Evolutionary conservation across 2,888 invertebrate genomes (phyloP), one percentile per base, ranked within the genome.

Genomic region (Sinodicranocentrus sp.): DNA sequence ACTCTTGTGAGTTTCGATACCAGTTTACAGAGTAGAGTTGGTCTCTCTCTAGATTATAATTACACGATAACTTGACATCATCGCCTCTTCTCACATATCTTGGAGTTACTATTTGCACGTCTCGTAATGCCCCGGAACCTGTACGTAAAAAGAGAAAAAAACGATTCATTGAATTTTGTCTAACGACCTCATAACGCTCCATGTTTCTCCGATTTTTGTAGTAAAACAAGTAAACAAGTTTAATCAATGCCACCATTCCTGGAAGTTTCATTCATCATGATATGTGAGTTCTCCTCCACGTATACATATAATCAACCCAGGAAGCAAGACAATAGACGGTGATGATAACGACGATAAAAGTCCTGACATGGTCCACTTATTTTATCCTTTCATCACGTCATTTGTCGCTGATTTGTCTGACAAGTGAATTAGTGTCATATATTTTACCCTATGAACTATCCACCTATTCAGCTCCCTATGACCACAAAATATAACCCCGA

Each of bases 1-100:
- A 88, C 44, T 88, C 86, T 43, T 83, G 82, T 23, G 82, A 52
- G 15, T 79, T 86, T 80, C 80, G 78, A 76, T 86, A 88, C 86
- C 86, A 88, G 65, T 88, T 88, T 59, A 87, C 86, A 23, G 87
- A 86, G 48, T 89, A 88, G 48, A 89, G 44, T 5, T 82, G 77
- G 39, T 87, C 87, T n/a, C 70, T 54, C 52, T 87, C 88, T 75
- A 86, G 73, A 26, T 87, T 84, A 78, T 89, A 89, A 21, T 88
- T 79, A 65, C 89, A 89, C 15, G 80, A 61, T 5, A 89, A 75
- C 21, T 73, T 65, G 28, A 88, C 85, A 21, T 85, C 87, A 8
- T 78, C 72, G 2, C 87, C 87, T 0, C 84, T 80, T 33, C 85
- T 76, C 48, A 88, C 87, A 63, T 86, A 86, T 17, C 63, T 65